Percentiles rank a stretch among this genome's conserved stretches.
Conservation (phyloP, 2,797 vertebrate genomes). For the Hemibagrus guttatus region DNA sequence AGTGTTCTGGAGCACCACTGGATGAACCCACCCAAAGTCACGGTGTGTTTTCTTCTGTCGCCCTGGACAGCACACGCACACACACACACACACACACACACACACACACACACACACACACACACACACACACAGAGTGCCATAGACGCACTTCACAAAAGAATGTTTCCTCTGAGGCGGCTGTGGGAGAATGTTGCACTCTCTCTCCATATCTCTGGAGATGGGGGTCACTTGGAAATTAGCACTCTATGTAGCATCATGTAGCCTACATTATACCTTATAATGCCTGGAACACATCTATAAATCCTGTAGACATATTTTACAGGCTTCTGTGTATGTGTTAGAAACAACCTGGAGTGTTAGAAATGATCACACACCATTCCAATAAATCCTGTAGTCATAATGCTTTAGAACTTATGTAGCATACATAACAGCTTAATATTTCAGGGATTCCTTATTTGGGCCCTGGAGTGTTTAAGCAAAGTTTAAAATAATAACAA, state of each 20-base stretch:
- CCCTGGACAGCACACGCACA: conserved; percentile 31
- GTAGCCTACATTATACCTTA: neutral
- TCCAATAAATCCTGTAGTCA: neutral
- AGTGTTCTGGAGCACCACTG: conserved; percentile 83
- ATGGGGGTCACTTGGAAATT: neutral
- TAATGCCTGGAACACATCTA: neutral
- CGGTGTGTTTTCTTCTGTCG: conserved; percentile 76
- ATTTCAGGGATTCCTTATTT: neutral
- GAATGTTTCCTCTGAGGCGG: conserved; percentile 30
- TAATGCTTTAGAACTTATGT: neutral
- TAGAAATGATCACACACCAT: too few species aligned
- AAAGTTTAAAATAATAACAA: neutral
- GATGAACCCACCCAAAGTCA: conserved; percentile 92
- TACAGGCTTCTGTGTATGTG: neutral
- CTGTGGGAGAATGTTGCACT: conserved; percentile 67
- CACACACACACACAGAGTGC: conserved; percentile 22
- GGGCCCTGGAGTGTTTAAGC: neutral
- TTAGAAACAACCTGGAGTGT: too few species aligned
- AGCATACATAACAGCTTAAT: neutral
- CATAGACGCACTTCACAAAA: conserved; percentile 60
- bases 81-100: conserved; percentile 20
- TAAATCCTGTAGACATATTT: neutral
- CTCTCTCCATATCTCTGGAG: conserved; percentile 61
- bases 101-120: conserved; percentile 31
- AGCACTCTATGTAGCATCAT: neutral